A percentile compares a stretch with the other conserved stretches of the same genome.
These are phyloP conservation scores for Clitarchus hookeri DNA, from an alignment of 2,888 invertebrate species.

Conservation along the genomic window DNA sequence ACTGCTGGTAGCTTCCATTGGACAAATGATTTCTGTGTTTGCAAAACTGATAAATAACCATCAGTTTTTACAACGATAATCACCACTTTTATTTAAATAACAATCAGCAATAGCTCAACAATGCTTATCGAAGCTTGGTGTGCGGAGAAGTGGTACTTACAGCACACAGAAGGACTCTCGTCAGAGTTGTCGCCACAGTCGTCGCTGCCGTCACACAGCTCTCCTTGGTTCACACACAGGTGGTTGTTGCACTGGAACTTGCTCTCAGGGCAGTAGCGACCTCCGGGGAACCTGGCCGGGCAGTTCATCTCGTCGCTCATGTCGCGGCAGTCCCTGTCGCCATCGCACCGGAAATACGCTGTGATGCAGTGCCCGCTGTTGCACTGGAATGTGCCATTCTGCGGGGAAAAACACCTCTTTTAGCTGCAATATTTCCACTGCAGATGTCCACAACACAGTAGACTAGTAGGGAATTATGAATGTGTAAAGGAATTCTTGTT, in stretches of 20 bases:
- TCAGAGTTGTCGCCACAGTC: conserved; percentile 93
- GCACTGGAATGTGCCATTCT: conserved; percentile 89
- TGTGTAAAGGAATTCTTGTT: no score
- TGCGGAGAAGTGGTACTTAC: conserved; percentile 50
- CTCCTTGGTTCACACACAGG: conserved; percentile 85
- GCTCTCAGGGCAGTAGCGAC: conserved; percentile 85
- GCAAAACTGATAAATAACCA: no score
- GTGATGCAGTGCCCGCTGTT: conserved; percentile 92
- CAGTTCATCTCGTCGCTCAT: conserved; percentile 90
- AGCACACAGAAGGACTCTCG: conserved; percentile 77
- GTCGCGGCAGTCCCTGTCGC: conserved; percentile 86
- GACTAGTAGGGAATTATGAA: no score
- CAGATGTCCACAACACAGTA: no score
- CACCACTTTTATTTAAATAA: no score
- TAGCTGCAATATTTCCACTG: background rate
- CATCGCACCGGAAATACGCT: conserved; percentile 85
- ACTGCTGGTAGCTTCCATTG: no score
- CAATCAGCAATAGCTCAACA: no score
- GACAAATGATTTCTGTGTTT: no score
- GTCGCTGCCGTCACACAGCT: conserved; percentile 91
- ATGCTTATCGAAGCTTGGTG: background rate
- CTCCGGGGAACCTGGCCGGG: conserved; percentile 84
- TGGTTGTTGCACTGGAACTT: conserved; percentile 92
- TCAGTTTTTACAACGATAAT: no score
- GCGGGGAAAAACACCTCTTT: conserved; percentile 39